Percentiles rank a stretch among this genome's conserved stretches.
phyloP scores from a whole-genome alignment of 2,113 vertebrate species.

The Clinocottus analis region DNA sequence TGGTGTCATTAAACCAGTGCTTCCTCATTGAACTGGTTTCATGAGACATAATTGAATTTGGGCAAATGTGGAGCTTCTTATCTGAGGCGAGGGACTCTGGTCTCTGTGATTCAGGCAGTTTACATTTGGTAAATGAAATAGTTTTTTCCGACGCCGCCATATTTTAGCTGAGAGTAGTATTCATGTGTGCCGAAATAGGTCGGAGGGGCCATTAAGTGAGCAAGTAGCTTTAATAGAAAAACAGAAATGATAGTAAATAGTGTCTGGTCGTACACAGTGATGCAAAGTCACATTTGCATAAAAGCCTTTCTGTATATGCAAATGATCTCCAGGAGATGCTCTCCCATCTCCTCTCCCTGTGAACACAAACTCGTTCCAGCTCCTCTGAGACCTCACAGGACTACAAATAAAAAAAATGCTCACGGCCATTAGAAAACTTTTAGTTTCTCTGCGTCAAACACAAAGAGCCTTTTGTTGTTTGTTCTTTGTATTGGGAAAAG shows the following conservation, averaged over 20 bases:
- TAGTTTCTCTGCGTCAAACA: background rate
- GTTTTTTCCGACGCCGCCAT: background rate
- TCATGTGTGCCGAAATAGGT: background rate
- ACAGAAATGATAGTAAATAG: slow-evolving; percentile 34
- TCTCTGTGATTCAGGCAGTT: background rate
- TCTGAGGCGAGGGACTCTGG: background rate
- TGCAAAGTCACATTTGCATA: slow-evolving; percentile 52
- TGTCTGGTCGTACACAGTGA: slow-evolving; percentile 24
- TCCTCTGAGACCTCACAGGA: slow-evolving; percentile 56
- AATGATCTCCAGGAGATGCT: slow-evolving; percentile 41
- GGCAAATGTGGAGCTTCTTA: background rate
- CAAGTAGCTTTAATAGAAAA: slow-evolving; percentile 35
- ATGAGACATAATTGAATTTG: background rate
- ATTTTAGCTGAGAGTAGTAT: background rate
- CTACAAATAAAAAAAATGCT: slow-evolving; percentile 46
- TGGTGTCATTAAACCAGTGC: background rate
- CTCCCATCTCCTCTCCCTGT: slow-evolving; percentile 19
- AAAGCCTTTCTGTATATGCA: slow-evolving; percentile 59
- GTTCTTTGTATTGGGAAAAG: slow-evolving; percentile 46
- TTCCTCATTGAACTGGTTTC: background rate
- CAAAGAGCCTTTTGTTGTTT: slow-evolving; percentile 43
- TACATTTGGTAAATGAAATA: background rate
- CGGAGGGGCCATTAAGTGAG: slow-evolving; percentile 15
- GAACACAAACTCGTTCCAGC: slow-evolving; percentile 50
- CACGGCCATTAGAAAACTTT: slow-evolving; percentile 41